Evolutionary conservation across 2,113 vertebrate genomes (phyloP).

Genomic region (Pelmatolapia mariae): DNA sequence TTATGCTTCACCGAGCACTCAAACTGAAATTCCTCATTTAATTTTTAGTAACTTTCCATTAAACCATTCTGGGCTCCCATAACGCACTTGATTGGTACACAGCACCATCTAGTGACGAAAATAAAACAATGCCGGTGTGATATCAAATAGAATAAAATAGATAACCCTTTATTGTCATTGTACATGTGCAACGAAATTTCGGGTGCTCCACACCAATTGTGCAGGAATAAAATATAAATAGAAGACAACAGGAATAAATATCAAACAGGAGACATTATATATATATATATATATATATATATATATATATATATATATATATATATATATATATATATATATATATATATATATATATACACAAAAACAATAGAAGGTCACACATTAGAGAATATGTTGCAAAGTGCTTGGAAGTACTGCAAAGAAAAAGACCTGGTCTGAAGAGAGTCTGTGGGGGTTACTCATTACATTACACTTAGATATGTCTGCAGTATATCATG

Average conservation of each 20-base stretch:
- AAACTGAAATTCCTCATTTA: background rate
- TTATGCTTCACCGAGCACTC: background rate
- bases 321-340: accelerated
- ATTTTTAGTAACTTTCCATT: background rate
- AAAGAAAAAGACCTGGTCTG: background rate
- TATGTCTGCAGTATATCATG: background rate
- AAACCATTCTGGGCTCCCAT: background rate
- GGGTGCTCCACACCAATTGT: background rate
- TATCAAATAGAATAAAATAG: background rate
- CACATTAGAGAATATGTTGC: background rate
- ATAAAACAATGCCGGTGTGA: background rate
- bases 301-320: accelerated
- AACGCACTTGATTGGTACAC: background rate
- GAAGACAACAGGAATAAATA: background rate
- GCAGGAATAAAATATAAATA: background rate
- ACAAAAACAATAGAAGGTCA: background rate
- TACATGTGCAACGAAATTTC: background rate
- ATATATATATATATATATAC: too few species aligned
- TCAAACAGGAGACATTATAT: too few species aligned
- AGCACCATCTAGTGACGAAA: conserved; percentile 19
- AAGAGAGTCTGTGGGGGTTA: background rate
- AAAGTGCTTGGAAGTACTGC: background rate
- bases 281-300: accelerated
- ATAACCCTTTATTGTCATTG: background rate
- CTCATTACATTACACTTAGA: background rate